Base-by-base conservation (phyloP, 2,797 vertebrate genomes). In the Xiphorhynchus erythropygius region DNA sequence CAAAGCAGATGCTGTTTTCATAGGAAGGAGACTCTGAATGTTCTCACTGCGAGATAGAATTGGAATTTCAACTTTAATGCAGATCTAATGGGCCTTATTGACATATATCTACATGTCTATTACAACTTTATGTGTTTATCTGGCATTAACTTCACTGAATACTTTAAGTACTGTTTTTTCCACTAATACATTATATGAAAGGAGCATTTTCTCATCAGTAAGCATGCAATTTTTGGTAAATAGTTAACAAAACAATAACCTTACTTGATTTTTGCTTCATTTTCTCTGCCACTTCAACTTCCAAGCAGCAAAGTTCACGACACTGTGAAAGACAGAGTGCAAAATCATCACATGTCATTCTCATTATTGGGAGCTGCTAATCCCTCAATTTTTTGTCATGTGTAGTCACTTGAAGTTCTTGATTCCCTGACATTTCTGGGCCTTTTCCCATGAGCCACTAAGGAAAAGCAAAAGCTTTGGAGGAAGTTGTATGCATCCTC, bases 251-350 rank as follows among this genome's bases (percentile, higher is more conserved):
- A 89, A 7, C 13, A 60, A 90, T 84, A 94, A 67, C 11, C 80
- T 95, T 84, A 97, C 97, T 97, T 93, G 97, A 97, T 37, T 93
- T 95, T 79, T 96, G 96, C 41, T 67, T 80, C 4, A 50, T 96
- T 68, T 96, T 96, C 74, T 97, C 96, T 15, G 96, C 74, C 49
- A 98, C 96, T 25, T 96, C 96, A 63, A 98, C 97, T 91, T 98
- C 97, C 47, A 98, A 79, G 81, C 96, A 93, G 78, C 97, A 98
- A 89, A 98, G 91, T 89, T 98, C 98, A 37, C 98, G 97, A 83
- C 97, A 97, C 98, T 98, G 84, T 77, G 93, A 96, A 69, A 96
- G 50, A 93, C 67, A 67, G 32, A 60, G 33, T 68, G 62, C 2
- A 49, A 85, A 39, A 30, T 37, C 4, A 4, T 35, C 32, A 35